Conservation (phyloP, 1,140 invertebrate genomes). For the Drosophila mayri region DNA sequence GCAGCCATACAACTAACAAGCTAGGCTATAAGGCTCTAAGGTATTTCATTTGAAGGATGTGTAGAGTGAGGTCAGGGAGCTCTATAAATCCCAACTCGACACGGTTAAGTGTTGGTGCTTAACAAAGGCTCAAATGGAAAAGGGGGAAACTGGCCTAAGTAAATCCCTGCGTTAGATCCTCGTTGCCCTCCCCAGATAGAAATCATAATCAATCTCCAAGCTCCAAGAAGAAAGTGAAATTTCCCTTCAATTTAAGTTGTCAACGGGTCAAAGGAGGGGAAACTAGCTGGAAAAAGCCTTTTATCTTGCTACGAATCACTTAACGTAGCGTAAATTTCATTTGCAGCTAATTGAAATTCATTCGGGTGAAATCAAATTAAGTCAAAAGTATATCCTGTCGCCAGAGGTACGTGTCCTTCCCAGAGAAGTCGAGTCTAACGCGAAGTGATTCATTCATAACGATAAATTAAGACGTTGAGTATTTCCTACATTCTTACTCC, state of each 20-base stretch:
- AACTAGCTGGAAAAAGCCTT: constrained; percentile 30
- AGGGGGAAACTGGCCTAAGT: background rate
- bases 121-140: constrained; percentile 37
- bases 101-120: constrained; percentile 58
- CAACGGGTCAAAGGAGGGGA: background rate
- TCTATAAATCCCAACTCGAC: constrained; percentile 49
- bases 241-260: constrained; percentile 23
- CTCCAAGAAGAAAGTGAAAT: constrained; percentile 17
- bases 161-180: background rate
- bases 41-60: constrained; percentile 27
- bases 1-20: constrained; percentile 3
- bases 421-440: constrained; percentile 46
- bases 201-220: constrained; percentile 40
- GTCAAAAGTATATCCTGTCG: constrained; percentile 76
- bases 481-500: constrained; percentile 6
- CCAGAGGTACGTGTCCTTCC: constrained; percentile 59
- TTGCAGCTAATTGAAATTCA: constrained; percentile 81
- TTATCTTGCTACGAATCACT: constrained; percentile 54
- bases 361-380: constrained; percentile 80
- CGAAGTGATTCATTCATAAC: constrained; percentile 81
- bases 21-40: background rate
- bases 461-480: constrained; percentile 70
- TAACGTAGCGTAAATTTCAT: constrained; percentile 73
- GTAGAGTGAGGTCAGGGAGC: constrained; percentile 34
- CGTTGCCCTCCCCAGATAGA: constrained; percentile 2